These are phyloP conservation scores for Cylas formicarius DNA, from an alignment of 1,140 invertebrate species.

Conservation along the genomic window DNA sequence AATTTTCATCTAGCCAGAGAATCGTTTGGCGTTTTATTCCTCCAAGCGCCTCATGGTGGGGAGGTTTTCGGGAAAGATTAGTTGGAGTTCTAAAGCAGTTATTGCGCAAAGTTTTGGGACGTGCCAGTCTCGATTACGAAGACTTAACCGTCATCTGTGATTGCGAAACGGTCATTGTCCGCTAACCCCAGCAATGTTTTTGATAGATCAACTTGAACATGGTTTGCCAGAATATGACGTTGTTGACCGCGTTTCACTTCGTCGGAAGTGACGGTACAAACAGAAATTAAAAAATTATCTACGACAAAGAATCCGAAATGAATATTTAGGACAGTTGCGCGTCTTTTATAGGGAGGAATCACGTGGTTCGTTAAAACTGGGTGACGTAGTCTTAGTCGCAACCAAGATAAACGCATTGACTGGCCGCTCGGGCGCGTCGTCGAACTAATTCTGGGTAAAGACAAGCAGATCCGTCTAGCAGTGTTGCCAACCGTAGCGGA, in stretches of 20 bases:
- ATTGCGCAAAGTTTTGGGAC: slow-evolving; percentile 31
- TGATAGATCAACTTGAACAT: slow-evolving; percentile 3
- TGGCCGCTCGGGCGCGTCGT: slow-evolving; percentile 12
- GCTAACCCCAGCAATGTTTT: slow-evolving; percentile 12
- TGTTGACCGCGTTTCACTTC: slow-evolving; percentile 9
- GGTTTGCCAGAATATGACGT: slow-evolving; percentile 12
- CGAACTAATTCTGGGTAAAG: slow-evolving; percentile 12
- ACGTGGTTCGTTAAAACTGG: slow-evolving; percentile 5
- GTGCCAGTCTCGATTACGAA: slow-evolving; percentile 29
- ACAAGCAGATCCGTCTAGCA: too few relatives aligned
- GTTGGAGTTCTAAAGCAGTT: slow-evolving; percentile 36
- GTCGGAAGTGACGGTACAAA: slow-evolving; percentile 12
- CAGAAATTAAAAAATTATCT: slow-evolving; percentile 14
- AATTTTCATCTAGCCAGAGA: background rate
- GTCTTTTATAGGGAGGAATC: slow-evolving; percentile 5
- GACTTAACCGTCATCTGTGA: slow-evolving; percentile 36
- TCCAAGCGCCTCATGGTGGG: slow-evolving; percentile 41
- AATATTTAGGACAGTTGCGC: slow-evolving; percentile 14
- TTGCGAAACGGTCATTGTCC: slow-evolving; percentile 30
- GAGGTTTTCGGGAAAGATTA: slow-evolving; percentile 42
- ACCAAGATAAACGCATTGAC: slow-evolving; percentile 11
- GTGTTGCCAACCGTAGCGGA: too few relatives aligned
- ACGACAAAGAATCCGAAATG: slow-evolving; percentile 11
- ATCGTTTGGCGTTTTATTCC: slow-evolving; percentile 23
- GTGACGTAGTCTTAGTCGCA: slow-evolving; percentile 11